These are phyloP conservation scores for Merops nubicus DNA, from an alignment of 2,113 vertebrate genomes.

Conservation along the genomic window DNA sequence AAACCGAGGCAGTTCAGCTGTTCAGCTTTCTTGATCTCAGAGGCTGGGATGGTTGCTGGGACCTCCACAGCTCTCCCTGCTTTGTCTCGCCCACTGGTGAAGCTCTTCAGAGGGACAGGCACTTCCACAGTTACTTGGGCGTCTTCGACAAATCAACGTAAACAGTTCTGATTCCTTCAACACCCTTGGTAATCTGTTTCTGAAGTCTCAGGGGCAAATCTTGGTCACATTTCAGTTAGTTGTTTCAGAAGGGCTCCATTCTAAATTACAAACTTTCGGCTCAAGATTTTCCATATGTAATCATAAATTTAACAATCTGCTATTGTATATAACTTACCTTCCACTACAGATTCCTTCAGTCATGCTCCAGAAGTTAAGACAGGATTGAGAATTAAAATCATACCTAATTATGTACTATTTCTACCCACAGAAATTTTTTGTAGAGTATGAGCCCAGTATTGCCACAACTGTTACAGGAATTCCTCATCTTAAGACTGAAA, in stretches of 20 bases:
- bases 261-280: neutral
- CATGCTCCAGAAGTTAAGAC: neutral
- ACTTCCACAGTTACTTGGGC: neutral
- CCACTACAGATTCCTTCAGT: neutral
- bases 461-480: neutral
- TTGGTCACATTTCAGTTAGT: neutral
- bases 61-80: accelerated
- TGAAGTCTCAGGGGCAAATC: neutral
- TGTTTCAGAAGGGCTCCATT: neutral
- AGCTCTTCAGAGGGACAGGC: neutral
- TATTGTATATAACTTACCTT: neutral
- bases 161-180: neutral
- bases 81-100: neutral
- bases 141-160: neutral
- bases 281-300: neutral
- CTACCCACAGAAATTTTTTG: neutral
- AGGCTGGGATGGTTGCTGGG: neutral
- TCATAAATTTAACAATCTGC: neutral
- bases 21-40: accelerated
- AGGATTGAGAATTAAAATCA: neutral
- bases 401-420: neutral
- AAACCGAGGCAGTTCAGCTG: neutral
- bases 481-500: neutral
- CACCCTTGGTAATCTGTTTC: neutral
- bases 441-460: neutral